Evolutionary conservation across 2,113 vertebrate species (phyloP), one percentile per base, ranked within the genome.

Genomic region (Psilopsiagon aymara): DNA sequence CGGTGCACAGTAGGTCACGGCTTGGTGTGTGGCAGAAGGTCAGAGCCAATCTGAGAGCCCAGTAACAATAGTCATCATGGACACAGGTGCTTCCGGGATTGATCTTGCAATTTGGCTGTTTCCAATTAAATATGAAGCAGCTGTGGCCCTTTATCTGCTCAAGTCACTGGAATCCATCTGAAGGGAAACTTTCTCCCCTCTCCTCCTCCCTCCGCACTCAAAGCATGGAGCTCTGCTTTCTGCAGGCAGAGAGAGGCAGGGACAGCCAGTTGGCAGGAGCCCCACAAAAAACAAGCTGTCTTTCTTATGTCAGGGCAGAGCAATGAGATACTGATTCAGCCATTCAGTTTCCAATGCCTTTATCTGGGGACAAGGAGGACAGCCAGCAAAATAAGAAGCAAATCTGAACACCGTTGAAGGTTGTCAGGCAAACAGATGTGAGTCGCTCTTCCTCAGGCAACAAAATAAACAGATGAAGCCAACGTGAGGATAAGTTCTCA

Each of bases 21-120:
- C n/a, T 79, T 80, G 84, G 86, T n/a, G 3, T 1, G 2, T 12
- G 76, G 83, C 81, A 86, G 92, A 84, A 90, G 80, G 92, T 90
- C 94, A 94, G 64, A 28, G 21, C 71, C 2, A 19, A 73, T 74
- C 92, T 41, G 62, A 97, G 96, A 94, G 96, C 86, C 86, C 93
- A 93, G 86, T 57, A 93, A 97, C 97, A 97, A 96, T 14, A 84
- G 88, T 86, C 96, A 92, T 97, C 97, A 41, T 5, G 17, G 96
- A 89, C 97, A 97, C 98, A 98, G 98, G 97, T 98, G 98, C 96
- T 98, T 98, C 97, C 95, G 97, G 97, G 92, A 88, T 5, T 88
- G 92, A 83, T 96, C 97, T 96, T 94, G 97, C 96, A 96, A 92
- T 97, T 94, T 76, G 81, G 64, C 97, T 97, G 94, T 87, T 98